Base-by-base conservation (phyloP, 2,113 vertebrate species). In the Dasyornis broadbenti region DNA sequence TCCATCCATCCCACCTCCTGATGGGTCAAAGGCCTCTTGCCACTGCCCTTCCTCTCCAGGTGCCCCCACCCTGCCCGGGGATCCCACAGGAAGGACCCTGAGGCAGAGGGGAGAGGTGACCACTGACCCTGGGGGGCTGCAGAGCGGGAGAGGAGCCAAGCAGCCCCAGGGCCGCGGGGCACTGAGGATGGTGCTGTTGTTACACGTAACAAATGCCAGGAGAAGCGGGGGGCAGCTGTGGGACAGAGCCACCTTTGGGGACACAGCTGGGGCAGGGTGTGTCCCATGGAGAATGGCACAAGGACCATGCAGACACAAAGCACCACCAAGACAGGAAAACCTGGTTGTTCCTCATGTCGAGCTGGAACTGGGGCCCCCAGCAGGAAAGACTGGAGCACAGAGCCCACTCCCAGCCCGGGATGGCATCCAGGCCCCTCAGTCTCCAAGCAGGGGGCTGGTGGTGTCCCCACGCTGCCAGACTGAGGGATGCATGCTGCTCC, bases 141-240 rank as follows among this genome's bases (percentile, higher is more conserved):
- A 53, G 65, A 53, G 33, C 6, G 3, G 31, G 19, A 31, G 19
- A 47, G 86, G 0, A 0, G 49, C 21, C 10, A 5, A 20, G 33
- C 37, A 42, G 35, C 0, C 1, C 13, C 3, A 2, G 54, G n/a
- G n/a, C 7, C 0, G 0, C 0, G 0, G 28, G 30, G 23, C 0
- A 2, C 88, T 50, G 78, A 63, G 57, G 27, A 42, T 8, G 27
- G 20, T 39, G 63, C 53, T 68, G 49, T 24, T 65, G 45, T 66
- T 50, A 28, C 52, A 86, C 68, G 49, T 37, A 45, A 75, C 0
- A 20, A 47, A n/a, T 24, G 14, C 10, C 68, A 44, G 31, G 50
- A 78, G 60, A 65, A 22, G 27, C n/a, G n/a, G 10, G 39, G 15
- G 27, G 11, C 27, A 81, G 77, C 49, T 35, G 28, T 5, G n/a